These are phyloP conservation scores for Marmota flaviventris DNA, from an alignment of 2,113 vertebrate species.

Conservation along the genomic window DNA sequence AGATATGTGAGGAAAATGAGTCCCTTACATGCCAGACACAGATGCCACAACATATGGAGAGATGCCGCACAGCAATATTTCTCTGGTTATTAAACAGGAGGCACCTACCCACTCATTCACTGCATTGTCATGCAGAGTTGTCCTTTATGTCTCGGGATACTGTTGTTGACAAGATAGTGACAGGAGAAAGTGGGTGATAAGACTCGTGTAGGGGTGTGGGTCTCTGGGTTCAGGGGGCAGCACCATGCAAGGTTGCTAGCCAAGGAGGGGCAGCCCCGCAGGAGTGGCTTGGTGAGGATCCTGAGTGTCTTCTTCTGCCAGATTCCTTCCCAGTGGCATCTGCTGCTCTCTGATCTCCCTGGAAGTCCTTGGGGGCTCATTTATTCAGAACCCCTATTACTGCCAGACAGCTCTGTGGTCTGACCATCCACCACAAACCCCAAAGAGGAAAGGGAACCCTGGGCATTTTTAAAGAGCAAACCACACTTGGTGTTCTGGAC, in stretches of 20 bases:
- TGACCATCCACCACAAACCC: constrained; percentile 65
- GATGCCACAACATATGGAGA: constrained; percentile 82
- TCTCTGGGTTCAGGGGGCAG: background rate
- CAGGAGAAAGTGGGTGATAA: background rate
- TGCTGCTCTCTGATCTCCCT: background rate
- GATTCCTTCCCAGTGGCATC: background rate
- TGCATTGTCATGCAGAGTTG: constrained; percentile 2
- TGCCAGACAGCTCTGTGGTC: background rate
- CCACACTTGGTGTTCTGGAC: background rate
- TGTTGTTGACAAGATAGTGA: constrained; percentile 52
- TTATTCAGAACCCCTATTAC: background rate
- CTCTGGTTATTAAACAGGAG: constrained; percentile 83
- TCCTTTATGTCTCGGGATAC: constrained; percentile 57
- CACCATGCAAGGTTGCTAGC: rapidly evolving
- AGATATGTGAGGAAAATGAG: constrained; percentile 81
- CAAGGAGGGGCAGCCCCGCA: background rate
- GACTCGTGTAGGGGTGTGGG: background rate
- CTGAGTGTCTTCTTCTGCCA: background rate
- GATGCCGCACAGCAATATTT: constrained; percentile 75
- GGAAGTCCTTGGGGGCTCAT: background rate
- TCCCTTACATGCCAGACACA: constrained; percentile 78
- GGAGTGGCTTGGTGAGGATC: background rate
- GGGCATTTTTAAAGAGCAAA: constrained; percentile 46
- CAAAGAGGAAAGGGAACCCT: constrained; percentile 14
- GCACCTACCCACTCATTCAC: constrained; percentile 71